Evolutionary conservation across 1,140 invertebrate genomes (phyloP), one percentile per base, ranked within the genome.

Genomic region (Magallana ariakensis): DNA sequence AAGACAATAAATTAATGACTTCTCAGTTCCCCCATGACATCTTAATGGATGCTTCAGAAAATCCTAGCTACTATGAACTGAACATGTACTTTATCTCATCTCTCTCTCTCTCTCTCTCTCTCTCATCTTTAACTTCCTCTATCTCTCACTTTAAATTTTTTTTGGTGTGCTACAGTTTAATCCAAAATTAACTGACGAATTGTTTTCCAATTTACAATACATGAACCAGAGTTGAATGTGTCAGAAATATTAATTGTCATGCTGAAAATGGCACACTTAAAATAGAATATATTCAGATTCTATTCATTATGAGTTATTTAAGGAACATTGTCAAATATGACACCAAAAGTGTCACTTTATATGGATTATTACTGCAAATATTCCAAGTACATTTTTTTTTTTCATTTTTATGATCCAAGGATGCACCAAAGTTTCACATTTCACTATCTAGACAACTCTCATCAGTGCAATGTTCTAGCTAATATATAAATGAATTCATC

Each of bases 1-100:
- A 75, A 26, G 26, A 75, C 66, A 75, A 75, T 11, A 26, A 75
- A 75, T 75, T 75, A 75, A 75, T 75, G 66, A 75, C 22, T 75
- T 75, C 66, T 75, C 22, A 33, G 19, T 75, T 75, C 66, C 22
- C 10, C 58, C 16, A 16, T 75, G 66, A 75, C 66, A 75, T 75
- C 66, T 75, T 75, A 26, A 75, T 75, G 13, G 15, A 75, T 75
- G 66, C 66, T 75, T 75, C 66, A 33, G 66, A 33, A 75, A 19
- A 46, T 75, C 33, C 22, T 75, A 46, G 33, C 33, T 46, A 62
- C 19, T 4, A 22, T 33, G 22, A 75, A 75, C 66, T 22, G 13
- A 11, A 13, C 10, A 10, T 60, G n/a, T 60, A 60, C 11, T 13
- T 46, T 33, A 26, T 33, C 22, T 75, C 33, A 46, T 5, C 33